phyloP scores from a whole-genome alignment of 2,888 invertebrate species.

The Agrotis exclamationis region DNA sequence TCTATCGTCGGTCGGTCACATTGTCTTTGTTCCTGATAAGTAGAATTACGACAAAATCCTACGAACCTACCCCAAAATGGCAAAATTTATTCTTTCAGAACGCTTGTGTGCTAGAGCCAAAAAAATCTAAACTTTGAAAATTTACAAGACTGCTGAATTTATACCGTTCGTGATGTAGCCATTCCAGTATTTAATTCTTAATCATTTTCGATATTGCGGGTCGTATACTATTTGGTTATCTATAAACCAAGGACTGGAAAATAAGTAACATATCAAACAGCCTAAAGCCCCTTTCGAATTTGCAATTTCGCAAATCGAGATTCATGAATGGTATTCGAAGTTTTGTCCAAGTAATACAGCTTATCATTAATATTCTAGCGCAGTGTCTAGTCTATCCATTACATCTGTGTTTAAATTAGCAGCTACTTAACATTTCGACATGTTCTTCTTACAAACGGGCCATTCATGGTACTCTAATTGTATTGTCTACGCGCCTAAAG shows the following conservation, averaged over 20 bases:
- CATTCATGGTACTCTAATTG: conserved; percentile 58
- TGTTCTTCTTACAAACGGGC: conserved; percentile 57
- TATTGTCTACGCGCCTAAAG: conserved; percentile 55
- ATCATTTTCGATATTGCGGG: not conserved
- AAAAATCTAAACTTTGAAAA: not conserved
- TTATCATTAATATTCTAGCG: conserved; percentile 28
- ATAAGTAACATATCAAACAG: conserved; percentile 17
- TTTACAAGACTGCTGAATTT: not conserved
- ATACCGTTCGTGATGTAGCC: not conserved
- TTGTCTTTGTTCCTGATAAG: conserved; percentile 2
- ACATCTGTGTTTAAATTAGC: conserved; percentile 24
- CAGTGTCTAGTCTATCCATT: conserved; percentile 34
- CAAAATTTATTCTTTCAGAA: no score
- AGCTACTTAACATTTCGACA: conserved; percentile 63
- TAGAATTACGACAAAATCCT: not conserved
- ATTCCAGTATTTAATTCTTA: not conserved
- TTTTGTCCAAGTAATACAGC: conserved; percentile 19
- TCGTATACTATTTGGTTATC: not conserved
- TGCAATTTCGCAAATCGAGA: conserved; percentile 25
- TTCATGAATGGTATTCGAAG: conserved; percentile 13
- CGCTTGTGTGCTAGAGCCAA: not conserved
- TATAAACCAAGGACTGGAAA: conserved; percentile 12
- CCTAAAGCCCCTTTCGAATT: conserved; percentile 22
- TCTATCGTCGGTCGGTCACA: not conserved
- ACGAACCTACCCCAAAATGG: not conserved